Evolutionary conservation across 2,797 vertebrate genomes (phyloP), one percentile per base, ranked within the genome.

Genomic region (Lacerta bilineata): DNA sequence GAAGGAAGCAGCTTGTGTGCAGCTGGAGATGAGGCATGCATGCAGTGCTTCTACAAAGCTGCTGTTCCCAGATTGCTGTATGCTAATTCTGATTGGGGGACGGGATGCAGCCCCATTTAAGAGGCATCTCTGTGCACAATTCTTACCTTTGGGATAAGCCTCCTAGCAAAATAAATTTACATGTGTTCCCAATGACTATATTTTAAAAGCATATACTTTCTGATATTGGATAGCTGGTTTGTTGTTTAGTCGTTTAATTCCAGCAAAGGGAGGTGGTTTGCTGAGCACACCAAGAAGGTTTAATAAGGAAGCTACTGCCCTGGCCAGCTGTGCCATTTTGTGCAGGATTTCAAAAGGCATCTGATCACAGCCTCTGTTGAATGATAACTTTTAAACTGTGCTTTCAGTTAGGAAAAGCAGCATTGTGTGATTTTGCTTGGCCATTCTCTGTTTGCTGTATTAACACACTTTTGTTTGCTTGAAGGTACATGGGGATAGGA

Each of bases 401-500:
- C 8, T 85, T 50, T 17, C 17, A 41, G 7, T 55, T 39, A 33
- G 77, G 59, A 68, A 75, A 23, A 76, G 46, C 11, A 80, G 4
- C 27, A 1, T 20, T 69, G 61, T 74, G 46, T 89, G 87, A 77
- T 88, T 25, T 89, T 84, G 68, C 1, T 50, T 89, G 85, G 36
- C 39, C 8, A 0, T 93, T 88, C 68, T 39, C n/a, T 82, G 1
- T 89, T 86, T 95, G 55, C 80, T 91, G 91, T 85, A 93, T 88
- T 97, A 94, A 91, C 91, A 36, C 39, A 93, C 39, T 90, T 95
- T 85, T 72, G 71, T 91, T 96, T 95, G 91, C 95, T 95, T 97
- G 89, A 97, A 99, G 99, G 97, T 99, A 99, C 96, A 99, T 99
- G 99, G 99, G 99, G 92, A 99, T 99, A 90, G 99, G 99, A 95